These are phyloP conservation scores for Arrhamphus sclerolepis DNA, from an alignment of 2,797 vertebrate species.

Conservation along the genomic window DNA sequence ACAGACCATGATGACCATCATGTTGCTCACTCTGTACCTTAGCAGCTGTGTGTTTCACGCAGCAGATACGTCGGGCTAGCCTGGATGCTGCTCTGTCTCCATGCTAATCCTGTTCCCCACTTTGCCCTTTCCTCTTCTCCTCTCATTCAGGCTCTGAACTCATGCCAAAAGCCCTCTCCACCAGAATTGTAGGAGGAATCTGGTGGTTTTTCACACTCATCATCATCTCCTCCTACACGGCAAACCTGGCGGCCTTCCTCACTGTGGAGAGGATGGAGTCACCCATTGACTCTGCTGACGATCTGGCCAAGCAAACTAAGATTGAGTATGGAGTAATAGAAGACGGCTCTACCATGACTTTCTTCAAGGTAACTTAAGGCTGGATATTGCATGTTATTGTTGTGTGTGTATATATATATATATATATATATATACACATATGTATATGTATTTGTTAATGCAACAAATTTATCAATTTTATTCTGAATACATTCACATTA, in stretches of 20 bases:
- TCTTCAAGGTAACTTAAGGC: constrained; percentile 91
- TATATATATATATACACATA: too few relatives aligned
- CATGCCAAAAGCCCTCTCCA: constrained; percentile 99
- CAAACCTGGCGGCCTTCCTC: constrained; percentile 98
- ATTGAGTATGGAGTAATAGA: constrained; percentile 97
- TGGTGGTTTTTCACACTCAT: constrained; percentile 99
- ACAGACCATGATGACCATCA: too few relatives aligned
- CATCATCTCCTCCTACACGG: constrained; percentile 99
- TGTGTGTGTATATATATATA: too few relatives aligned
- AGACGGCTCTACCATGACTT: constrained; percentile 96
- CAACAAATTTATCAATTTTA: too few relatives aligned
- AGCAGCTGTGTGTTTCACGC: constrained; percentile 38
- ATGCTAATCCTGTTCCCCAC: constrained; percentile 11
- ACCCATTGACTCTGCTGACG: constrained; percentile 96
- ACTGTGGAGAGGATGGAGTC: constrained; percentile 99
- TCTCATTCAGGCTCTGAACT: constrained; percentile 97
- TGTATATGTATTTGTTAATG: too few relatives aligned
- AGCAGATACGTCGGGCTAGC: constrained; percentile 30
- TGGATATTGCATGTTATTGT: too few relatives aligned
- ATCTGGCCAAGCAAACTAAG: constrained; percentile 98
- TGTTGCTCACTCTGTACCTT: constrained; percentile 54
- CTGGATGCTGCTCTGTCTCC: constrained; percentile 53
- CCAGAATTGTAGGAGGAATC: constrained; percentile 99
- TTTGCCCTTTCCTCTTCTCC: constrained; percentile 67
- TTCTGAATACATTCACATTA: too few relatives aligned